phyloP scores from a whole-genome alignment of 1,140 invertebrate genomes.

The Agrypnia vestita region DNA sequence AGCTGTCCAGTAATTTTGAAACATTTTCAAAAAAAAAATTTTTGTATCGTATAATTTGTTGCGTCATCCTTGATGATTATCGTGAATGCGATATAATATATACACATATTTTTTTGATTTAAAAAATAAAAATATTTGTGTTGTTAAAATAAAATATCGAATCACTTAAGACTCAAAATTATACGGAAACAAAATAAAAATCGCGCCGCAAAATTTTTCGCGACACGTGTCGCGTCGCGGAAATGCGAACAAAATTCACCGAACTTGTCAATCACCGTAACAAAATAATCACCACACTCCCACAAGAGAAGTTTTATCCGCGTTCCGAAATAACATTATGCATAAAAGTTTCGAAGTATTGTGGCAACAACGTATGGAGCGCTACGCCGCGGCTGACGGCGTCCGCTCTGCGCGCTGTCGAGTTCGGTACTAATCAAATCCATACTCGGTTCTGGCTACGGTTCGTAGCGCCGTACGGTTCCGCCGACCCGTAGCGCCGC shows the following conservation, averaged over 20 bases:
- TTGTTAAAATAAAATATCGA: too few relatives aligned
- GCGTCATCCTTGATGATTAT: too few relatives aligned
- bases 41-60: too few relatives aligned
- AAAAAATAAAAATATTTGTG: too few relatives aligned
- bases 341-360: slow-evolving; percentile 32
- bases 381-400: slow-evolving; percentile 16
- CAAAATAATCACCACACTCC: slow-evolving; percentile 20
- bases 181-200: too few relatives aligned
- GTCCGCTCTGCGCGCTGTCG: slow-evolving; percentile 32
- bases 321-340: not conserved
- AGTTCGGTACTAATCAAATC: slow-evolving; percentile 54
- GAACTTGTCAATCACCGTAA: not conserved
- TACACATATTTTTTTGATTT: too few relatives aligned
- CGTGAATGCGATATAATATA: too few relatives aligned
- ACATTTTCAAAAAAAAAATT: too few relatives aligned
- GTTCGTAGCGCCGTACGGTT: slow-evolving; percentile 38
- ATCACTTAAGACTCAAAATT: too few relatives aligned
- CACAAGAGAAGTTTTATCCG: not conserved
- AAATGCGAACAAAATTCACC: too few relatives aligned
- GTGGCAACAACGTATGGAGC: not conserved
- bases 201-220: not conserved
- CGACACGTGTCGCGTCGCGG: slow-evolving; percentile 5
- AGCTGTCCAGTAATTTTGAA: too few relatives aligned
- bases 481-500: not conserved
- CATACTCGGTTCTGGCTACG: slow-evolving; percentile 38